phyloP scores from a whole-genome alignment of 2,113 vertebrate genomes.

The Centropus unirufus region DNA sequence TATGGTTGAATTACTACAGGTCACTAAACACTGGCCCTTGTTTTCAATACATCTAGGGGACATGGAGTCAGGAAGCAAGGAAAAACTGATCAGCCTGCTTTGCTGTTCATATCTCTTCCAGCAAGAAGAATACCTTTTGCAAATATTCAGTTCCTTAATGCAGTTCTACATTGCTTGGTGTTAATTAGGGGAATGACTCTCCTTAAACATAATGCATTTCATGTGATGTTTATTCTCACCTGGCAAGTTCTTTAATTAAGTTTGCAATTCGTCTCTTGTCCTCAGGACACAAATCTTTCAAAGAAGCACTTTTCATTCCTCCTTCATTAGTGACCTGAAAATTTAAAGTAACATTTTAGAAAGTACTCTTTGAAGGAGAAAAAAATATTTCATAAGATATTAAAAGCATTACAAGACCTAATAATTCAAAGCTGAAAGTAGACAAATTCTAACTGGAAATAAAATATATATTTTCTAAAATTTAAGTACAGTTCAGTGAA shows the following conservation, averaged over 20 bases:
- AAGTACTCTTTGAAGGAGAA: conserved; percentile 41
- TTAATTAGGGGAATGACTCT: conserved; percentile 30
- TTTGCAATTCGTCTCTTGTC: conserved; percentile 96
- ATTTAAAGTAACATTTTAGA: conserved; percentile 57
- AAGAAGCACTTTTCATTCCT: conserved; percentile 80
- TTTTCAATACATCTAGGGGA: neutral
- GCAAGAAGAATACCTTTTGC: neutral
- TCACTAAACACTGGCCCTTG: neutral
- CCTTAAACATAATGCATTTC: conserved; percentile 42
- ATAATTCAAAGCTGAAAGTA: conserved; percentile 6
- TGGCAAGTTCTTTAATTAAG: conserved; percentile 95
- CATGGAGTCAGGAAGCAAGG: neutral
- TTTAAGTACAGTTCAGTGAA: neutral
- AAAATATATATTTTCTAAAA: neutral
- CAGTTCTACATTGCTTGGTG: neutral
- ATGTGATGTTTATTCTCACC: conserved; percentile 77
- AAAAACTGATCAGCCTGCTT: neutral
- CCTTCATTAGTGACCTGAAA: conserved; percentile 77
- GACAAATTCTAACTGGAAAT: conserved; percentile 13
- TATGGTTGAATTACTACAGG: neutral
- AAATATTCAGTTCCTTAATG: neutral
- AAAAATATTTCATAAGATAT: conserved; percentile 37
- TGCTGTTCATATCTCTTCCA: neutral
- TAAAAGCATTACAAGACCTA: conserved; percentile 38
- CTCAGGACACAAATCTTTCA: conserved; percentile 96